These are phyloP conservation scores for Pimephales promelas DNA, from an alignment of 2,113 vertebrate genomes.

Conservation along the genomic window DNA sequence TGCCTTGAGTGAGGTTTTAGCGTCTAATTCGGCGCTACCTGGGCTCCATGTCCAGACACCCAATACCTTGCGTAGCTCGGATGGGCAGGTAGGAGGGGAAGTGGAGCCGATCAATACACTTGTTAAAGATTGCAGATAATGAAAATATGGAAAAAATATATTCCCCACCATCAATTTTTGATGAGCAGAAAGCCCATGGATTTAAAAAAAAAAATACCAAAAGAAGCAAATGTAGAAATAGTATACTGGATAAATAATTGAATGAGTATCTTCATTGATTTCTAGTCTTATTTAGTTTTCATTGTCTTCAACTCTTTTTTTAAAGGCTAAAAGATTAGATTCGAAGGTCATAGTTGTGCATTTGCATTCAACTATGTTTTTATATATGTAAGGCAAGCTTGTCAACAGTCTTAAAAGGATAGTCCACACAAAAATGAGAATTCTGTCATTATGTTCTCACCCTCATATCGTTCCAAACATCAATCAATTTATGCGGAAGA, in stretches of 20 bases:
- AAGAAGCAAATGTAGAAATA: constrained; percentile 57
- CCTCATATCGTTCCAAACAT: too few relatives aligned
- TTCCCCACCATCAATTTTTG: constrained; percentile 55
- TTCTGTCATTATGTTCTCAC: background rate
- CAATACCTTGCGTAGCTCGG: constrained; percentile 25
- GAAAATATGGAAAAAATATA: constrained; percentile 61
- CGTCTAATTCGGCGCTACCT: constrained; percentile 11
- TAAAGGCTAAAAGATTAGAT: constrained; percentile 10
- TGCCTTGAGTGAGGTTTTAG: background rate
- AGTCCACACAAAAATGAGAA: background rate
- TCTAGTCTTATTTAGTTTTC: constrained; percentile 43
- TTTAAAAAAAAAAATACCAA: constrained; percentile 48
- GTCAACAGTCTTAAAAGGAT: background rate
- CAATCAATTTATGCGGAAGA: background rate
- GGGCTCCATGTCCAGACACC: constrained; percentile 34
- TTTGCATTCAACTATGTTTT: background rate
- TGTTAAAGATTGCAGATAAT: constrained; percentile 64
- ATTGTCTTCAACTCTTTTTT: constrained; percentile 10
- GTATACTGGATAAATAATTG: constrained; percentile 59
- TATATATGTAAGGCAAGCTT: constrained; percentile 21
- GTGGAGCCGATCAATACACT: constrained; percentile 53
- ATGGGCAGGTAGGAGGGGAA: constrained; percentile 40
- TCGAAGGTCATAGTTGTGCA: background rate
- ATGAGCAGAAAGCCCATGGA: constrained; percentile 55
- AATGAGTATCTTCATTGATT: constrained; percentile 57